A percentile compares a stretch with the other conserved stretches of the same genome.
These are phyloP conservation scores for Lochmaea crataegi DNA, from an alignment of 2,888 invertebrate genomes.

Conservation along the genomic window DNA sequence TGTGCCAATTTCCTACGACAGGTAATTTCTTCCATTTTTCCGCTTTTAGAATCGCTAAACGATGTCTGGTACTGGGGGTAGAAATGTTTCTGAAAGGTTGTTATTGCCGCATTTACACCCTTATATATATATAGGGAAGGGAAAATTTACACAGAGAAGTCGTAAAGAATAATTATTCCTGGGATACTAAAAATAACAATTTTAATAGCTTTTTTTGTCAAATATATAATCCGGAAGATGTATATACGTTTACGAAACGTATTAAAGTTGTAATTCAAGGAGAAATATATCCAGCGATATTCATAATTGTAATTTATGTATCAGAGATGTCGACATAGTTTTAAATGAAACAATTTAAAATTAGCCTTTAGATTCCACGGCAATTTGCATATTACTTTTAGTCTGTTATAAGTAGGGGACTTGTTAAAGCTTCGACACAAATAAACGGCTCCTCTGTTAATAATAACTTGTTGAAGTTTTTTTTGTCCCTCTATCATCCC, in stretches of 20 bases:
- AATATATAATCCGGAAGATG: too few species aligned
- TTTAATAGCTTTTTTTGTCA: too few species aligned
- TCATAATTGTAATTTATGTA: constrained; percentile 7
- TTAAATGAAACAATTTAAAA: constrained; percentile 13
- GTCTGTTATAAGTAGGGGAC: neutral
- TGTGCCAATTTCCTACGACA: neutral
- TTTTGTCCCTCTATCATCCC: too few species aligned
- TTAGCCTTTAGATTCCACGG: neutral
- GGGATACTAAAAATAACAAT: too few species aligned
- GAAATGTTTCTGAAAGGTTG: constrained; percentile 7
- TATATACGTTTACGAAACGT: too few species aligned
- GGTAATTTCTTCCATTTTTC: constrained; percentile 1
- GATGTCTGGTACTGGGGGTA: neutral
- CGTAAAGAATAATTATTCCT: neutral
- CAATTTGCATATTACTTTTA: constrained; percentile 14
- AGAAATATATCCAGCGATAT: neutral
- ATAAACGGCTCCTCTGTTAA: too few species aligned
- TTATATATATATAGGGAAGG: neutral
- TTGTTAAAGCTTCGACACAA: too few species aligned
- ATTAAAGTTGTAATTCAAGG: neutral
- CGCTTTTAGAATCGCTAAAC: neutral
- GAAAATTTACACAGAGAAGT: neutral
- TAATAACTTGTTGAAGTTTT: too few species aligned
- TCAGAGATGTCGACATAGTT: neutral
- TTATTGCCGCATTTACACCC: neutral